Evolutionary conservation across 2,888 invertebrate genomes (phyloP).

Genomic region (Mesopsocus fuscifrons): DNA sequence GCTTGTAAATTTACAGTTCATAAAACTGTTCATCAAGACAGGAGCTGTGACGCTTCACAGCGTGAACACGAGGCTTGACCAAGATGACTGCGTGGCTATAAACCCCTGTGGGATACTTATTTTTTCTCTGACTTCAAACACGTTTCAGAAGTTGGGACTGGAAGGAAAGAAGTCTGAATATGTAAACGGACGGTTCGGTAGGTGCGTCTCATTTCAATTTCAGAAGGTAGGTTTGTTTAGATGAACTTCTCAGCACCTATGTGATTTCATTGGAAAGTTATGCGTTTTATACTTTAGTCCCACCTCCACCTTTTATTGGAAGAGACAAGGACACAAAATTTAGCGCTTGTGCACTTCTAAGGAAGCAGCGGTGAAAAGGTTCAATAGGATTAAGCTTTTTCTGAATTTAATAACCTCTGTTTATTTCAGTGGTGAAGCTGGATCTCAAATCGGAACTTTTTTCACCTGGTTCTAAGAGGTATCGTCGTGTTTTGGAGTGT

Average conservation of each 20-base stretch:
- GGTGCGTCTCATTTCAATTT: no score
- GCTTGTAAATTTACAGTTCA: neutral
- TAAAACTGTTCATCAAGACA: neutral
- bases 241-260: no score
- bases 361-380: no score
- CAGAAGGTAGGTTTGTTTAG: no score
- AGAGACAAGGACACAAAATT: no score
- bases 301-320: no score
- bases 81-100: neutral
- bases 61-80: neutral
- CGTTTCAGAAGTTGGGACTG: neutral
- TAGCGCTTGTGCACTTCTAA: no score
- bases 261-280: no score
- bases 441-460: neutral
- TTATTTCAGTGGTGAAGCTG: neutral
- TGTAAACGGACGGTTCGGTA: neutral
- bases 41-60: neutral
- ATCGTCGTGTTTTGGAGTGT: neutral
- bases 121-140: neutral
- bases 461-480: neutral
- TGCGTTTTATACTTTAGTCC: no score
- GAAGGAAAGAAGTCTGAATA: neutral
- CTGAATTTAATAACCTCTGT: neutral
- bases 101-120: neutral
- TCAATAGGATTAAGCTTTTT: neutral